phyloP scores from a whole-genome alignment of 2,797 vertebrate species.

The Serranus cabrilla region DNA sequence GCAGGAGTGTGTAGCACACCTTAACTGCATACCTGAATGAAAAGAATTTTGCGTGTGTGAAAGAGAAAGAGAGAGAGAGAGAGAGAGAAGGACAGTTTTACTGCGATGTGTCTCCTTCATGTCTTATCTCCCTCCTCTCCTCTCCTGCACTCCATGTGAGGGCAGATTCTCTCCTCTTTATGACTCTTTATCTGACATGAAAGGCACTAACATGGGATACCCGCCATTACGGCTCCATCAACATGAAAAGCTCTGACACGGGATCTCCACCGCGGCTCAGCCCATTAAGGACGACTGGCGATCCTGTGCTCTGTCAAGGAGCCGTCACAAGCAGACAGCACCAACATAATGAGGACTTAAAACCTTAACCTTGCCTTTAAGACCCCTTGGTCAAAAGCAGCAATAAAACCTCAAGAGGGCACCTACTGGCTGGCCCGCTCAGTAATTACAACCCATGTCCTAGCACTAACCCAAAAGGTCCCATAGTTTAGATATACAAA shows the following conservation, averaged over 20 bases:
- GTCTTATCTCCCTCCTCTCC: slow-evolving; percentile 79
- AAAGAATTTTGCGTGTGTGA: slow-evolving; percentile 25
- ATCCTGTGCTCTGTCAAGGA: slow-evolving; percentile 85
- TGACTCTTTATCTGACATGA: slow-evolving; percentile 88
- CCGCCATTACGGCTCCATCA: slow-evolving; percentile 88
- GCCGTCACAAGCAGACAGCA: slow-evolving; percentile 78
- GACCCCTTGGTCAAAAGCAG: slow-evolving; percentile 79
- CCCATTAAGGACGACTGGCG: slow-evolving; percentile 83
- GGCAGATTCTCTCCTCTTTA: slow-evolving; percentile 85
- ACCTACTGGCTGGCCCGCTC: slow-evolving; percentile 72
- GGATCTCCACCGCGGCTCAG: slow-evolving; percentile 76
- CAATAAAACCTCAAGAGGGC: slow-evolving; percentile 80
- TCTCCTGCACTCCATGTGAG: slow-evolving; percentile 77
- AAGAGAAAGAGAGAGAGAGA: slow-evolving; percentile 38
- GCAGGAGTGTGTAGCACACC: slow-evolving; percentile 29
- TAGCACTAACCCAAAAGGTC: slow-evolving; percentile 73
- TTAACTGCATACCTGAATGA: slow-evolving; percentile 39
- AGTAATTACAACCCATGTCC: slow-evolving; percentile 80
- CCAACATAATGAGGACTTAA: slow-evolving; percentile 85
- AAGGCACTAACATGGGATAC: slow-evolving; percentile 85
- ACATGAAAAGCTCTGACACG: slow-evolving; percentile 85
- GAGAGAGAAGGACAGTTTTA: slow-evolving; percentile 77
- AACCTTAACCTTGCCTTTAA: slow-evolving; percentile 85
- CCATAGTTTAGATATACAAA: slow-evolving; percentile 79
- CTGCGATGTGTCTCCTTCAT: slow-evolving; percentile 74